Evolutionary conservation across 2,888 invertebrate genomes (phyloP).

Genomic region (Ochlodes sylvanus): DNA sequence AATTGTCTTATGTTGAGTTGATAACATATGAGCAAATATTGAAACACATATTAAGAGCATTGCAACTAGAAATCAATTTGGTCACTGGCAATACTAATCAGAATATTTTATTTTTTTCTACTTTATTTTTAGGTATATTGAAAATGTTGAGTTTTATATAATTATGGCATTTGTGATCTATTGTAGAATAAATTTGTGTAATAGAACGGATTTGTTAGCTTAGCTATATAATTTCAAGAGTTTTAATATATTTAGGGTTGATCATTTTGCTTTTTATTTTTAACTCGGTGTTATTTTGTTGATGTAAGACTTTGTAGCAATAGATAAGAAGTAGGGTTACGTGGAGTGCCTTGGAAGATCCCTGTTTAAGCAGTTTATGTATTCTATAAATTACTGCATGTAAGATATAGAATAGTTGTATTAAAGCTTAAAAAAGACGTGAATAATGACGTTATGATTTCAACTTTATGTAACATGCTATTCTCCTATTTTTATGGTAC

Average conservation of each 20-base stretch:
- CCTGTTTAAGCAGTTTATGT: neutral
- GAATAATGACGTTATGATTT: too few species aligned
- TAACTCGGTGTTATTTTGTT: neutral
- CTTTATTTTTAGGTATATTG: too few species aligned
- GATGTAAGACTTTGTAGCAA: neutral
- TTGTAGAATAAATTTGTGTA: neutral
- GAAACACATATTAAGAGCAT: too few species aligned
- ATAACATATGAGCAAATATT: too few species aligned
- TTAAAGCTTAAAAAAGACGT: neutral
- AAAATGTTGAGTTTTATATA: neutral
- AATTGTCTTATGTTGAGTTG: too few species aligned
- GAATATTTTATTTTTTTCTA: too few species aligned
- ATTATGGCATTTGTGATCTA: conserved; percentile 1
- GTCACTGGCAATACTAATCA: neutral
- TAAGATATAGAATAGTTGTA: neutral
- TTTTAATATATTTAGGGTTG: neutral
- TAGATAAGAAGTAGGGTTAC: neutral
- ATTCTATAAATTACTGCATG: neutral
- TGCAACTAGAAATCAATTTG: too few species aligned
- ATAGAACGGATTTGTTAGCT: conserved; percentile 3
- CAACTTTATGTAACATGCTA: too few species aligned
- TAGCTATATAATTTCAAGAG: conserved; percentile 7
- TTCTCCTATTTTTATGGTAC: too few species aligned
- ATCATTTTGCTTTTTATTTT: neutral
- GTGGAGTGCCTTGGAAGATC: neutral